These are phyloP conservation scores for Diadema setosum DNA, from an alignment of 35 echinoderm and acorn worm genomes.

Conservation along the genomic window DNA sequence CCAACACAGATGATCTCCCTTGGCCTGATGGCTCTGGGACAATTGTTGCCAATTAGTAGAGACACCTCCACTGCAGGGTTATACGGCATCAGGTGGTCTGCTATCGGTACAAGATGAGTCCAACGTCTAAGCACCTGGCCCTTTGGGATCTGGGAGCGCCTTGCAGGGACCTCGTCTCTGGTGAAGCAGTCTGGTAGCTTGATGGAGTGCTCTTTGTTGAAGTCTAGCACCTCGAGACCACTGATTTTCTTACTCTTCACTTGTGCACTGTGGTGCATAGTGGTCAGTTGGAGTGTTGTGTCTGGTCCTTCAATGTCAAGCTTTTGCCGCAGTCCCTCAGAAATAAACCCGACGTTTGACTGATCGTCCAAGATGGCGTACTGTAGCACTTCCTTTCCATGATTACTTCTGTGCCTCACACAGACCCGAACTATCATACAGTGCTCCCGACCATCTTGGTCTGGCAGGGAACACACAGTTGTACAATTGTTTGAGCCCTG, in stretches of 20 bases:
- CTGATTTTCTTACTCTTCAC: neutral
- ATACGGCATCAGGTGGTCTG: neutral
- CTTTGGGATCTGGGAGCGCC: conserved; percentile 22
- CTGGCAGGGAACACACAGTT: neutral
- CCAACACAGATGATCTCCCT: neutral
- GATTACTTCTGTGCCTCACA: neutral
- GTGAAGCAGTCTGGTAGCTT: conserved; percentile 12
- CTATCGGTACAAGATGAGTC: conserved; percentile 46
- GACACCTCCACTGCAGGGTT: conserved; percentile 17
- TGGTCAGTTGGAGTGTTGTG: neutral
- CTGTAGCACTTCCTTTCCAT: neutral
- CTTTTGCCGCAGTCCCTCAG: neutral
- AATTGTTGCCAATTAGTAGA: conserved; percentile 53
- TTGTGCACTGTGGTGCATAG: neutral
- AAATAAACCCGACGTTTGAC: neutral
- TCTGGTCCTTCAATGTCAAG: neutral
- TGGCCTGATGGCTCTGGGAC: neutral
- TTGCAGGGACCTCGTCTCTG: neutral
- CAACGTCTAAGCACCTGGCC: conserved; percentile 24
- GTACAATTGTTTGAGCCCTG: neutral
- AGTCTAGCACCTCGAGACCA: neutral
- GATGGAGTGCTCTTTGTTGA: neutral
- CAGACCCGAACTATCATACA: conserved; percentile 53
- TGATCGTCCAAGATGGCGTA: conserved; percentile 43
- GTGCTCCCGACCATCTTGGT: neutral